These are phyloP conservation scores for Ptyas mucosa DNA, from an alignment of 2,113 vertebrate species.

Conservation along the genomic window DNA sequence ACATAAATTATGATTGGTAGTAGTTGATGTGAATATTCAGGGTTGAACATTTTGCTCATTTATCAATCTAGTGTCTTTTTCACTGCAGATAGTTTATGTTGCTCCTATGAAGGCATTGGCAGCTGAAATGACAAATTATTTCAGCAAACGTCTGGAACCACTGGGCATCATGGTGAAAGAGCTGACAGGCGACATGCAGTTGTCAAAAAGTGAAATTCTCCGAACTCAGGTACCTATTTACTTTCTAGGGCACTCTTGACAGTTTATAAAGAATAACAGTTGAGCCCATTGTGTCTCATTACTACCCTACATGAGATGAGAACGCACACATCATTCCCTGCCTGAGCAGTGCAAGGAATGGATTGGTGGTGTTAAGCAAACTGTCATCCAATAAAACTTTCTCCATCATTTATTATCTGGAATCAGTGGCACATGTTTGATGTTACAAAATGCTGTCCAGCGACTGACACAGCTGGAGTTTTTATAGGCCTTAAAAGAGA, in stretches of 20 bases:
- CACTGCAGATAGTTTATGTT: conserved; percentile 89
- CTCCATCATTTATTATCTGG: not conserved
- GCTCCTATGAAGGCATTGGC: conserved; percentile 99
- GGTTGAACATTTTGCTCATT: conserved; percentile 76
- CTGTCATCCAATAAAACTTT: not conserved
- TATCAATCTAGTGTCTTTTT: conserved; percentile 77
- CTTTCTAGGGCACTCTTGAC: not conserved
- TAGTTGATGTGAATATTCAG: conserved; percentile 80
- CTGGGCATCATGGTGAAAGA: conserved; percentile 91
- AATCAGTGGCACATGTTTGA: not conserved
- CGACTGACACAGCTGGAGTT: not conserved
- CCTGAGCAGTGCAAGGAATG: not conserved
- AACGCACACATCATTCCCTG: not conserved
- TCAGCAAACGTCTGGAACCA: conserved; percentile 91
- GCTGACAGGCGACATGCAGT: conserved; percentile 96
- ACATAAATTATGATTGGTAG: conserved; percentile 82
- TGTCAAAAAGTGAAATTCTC: conserved; percentile 96
- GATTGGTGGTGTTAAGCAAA: not conserved
- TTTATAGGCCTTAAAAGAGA: not conserved
- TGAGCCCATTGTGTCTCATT: not conserved
- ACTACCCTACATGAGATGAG: not conserved
- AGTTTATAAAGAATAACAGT: not conserved
- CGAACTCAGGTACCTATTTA: conserved; percentile 84
- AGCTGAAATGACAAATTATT: conserved; percentile 99
- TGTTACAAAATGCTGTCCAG: not conserved